Percentiles rank a stretch among this genome's conserved stretches.
phyloP scores from a whole-genome alignment of 2,797 vertebrate species.

The Thalassophryne amazonica region DNA sequence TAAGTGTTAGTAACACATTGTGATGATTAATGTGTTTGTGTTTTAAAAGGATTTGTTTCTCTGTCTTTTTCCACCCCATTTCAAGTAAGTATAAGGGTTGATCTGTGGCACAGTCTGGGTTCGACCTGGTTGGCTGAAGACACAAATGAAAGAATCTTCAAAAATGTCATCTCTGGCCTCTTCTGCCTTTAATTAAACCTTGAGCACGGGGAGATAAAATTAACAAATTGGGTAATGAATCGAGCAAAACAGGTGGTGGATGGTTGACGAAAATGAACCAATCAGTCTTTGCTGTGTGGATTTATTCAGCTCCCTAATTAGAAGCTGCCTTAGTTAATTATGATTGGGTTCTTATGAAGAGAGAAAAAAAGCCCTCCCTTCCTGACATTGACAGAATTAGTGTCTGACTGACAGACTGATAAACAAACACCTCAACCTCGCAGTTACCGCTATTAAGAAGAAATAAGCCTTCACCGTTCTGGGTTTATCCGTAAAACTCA shows the following conservation, averaged over 20 bases:
- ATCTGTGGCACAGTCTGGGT: constrained; percentile 34
- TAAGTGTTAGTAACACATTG: no score
- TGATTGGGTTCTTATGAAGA: constrained; percentile 75
- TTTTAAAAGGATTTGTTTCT: neutral
- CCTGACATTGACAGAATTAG: constrained; percentile 66
- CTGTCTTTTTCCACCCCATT: neutral
- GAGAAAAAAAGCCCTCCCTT: constrained; percentile 29
- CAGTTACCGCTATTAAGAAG: constrained; percentile 32
- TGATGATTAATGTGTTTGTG: no score
- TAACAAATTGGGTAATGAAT: constrained; percentile 84
- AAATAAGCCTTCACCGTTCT: constrained; percentile 23
- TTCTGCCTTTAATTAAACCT: constrained; percentile 81
- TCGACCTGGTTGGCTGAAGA: constrained; percentile 48
- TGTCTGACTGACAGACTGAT: constrained; percentile 63
- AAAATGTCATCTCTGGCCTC: constrained; percentile 78
- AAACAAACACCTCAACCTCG: constrained; percentile 70
- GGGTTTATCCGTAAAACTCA: constrained; percentile 4
- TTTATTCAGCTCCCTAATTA: constrained; percentile 84
- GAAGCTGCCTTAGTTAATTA: constrained; percentile 83
- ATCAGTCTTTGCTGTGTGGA: constrained; percentile 81
- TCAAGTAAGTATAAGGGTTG: constrained; percentile 9
- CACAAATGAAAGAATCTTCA: constrained; percentile 64
- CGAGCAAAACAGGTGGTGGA: constrained; percentile 81
- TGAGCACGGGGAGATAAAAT: constrained; percentile 77
- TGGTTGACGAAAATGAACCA: constrained; percentile 81